phyloP scores from a whole-genome alignment of 2,888 invertebrate species.

The Mythimna impura region DNA sequence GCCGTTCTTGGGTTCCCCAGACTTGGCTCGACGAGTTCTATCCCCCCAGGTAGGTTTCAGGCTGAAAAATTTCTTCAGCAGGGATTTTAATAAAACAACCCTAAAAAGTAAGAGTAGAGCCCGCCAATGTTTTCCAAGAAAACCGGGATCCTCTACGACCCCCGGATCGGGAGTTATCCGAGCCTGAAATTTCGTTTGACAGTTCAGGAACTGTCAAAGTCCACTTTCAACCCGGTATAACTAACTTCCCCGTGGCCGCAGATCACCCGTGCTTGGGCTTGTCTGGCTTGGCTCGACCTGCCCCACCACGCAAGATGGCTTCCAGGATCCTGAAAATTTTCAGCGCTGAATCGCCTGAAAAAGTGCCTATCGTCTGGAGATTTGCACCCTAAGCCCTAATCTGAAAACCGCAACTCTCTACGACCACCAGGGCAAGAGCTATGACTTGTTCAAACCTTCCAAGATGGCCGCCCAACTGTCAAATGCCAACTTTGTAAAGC shows the following conservation, averaged over 20 bases:
- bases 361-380: accelerated
- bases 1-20: no score
- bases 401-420: not conserved
- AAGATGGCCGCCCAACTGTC: slow-evolving; percentile 19
- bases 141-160: not conserved
- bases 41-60: not conserved
- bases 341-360: not conserved
- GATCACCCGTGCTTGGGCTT: not conserved
- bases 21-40: no score
- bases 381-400: no score
- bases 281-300: not conserved
- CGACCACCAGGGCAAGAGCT: not conserved
- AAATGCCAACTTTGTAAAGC: not conserved
- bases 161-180: not conserved
- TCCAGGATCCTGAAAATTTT: not conserved
- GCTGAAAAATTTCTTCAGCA: not conserved
- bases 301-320: not conserved
- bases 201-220: not conserved
- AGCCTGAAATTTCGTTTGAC: not conserved
- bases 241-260: not conserved
- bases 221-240: not conserved
- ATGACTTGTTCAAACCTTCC: not conserved
- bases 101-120: no score
- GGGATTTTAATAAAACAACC: no score
- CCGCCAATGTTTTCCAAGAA: no score